A percentile compares a stretch with the other conserved stretches of the same genome.
These are phyloP conservation scores for Ectemnius cavifrons DNA, from an alignment of 2,888 invertebrate genomes.

Conservation along the genomic window DNA sequence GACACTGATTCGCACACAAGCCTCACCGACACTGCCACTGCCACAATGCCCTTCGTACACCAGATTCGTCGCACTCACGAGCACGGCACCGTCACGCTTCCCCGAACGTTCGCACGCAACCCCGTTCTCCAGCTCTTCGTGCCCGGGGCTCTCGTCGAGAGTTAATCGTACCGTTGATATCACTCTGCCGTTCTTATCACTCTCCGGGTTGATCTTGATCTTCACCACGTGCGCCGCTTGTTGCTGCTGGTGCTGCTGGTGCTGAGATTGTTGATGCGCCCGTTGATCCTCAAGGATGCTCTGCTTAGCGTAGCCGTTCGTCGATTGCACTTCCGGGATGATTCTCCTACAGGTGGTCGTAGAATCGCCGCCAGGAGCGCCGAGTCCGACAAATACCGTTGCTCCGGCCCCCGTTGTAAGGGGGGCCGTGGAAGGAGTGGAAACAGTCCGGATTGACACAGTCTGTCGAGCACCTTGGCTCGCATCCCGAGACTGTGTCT, in stretches of 20 bases:
- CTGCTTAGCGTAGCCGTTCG: constrained; percentile 64
- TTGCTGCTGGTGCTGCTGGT: constrained; percentile 48
- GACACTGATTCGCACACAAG: constrained; percentile 82
- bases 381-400: constrained; percentile 79
- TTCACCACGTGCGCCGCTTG: constrained; percentile 82
- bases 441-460: constrained; percentile 71
- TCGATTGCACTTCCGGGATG: constrained; percentile 70
- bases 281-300: constrained; percentile 51
- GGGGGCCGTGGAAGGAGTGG: constrained; percentile 65
- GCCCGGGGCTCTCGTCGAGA: constrained; percentile 56
- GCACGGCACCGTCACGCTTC: constrained; percentile 58
- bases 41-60: constrained; percentile 58
- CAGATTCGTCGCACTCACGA: constrained; percentile 63
- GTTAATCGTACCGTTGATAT: constrained; percentile 70
- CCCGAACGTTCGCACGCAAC: constrained; percentile 52
- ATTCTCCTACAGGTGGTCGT: constrained; percentile 73
- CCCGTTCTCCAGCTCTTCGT: constrained; percentile 43
- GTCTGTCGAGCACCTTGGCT: constrained; percentile 65
- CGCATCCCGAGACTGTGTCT: constrained; percentile 59
- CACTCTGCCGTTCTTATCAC: constrained; percentile 77
- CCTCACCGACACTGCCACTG: constrained; percentile 71
- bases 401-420: constrained; percentile 71
- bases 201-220: constrained; percentile 84
- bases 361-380: constrained; percentile 66
- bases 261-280: constrained; percentile 46